phyloP scores from a whole-genome alignment of 1,140 invertebrate species.

The Mamestra configurata region DNA sequence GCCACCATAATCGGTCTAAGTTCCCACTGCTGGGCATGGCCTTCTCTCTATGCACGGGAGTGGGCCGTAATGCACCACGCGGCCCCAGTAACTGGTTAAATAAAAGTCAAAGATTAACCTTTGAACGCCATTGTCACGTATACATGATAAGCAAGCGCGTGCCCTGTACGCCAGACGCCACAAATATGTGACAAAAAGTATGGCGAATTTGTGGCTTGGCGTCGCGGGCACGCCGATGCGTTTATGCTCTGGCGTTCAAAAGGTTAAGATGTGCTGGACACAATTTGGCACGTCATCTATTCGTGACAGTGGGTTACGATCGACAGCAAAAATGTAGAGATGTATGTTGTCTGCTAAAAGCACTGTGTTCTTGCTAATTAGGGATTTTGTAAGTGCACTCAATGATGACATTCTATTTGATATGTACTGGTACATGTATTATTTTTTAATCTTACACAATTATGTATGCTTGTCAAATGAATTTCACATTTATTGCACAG shows the following conservation, averaged over 20 bases:
- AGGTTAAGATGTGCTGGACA: not conserved
- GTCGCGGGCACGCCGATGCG: too few species aligned
- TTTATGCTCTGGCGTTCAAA: too few species aligned
- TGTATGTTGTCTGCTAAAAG: not conserved
- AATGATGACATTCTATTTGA: conserved; percentile 25
- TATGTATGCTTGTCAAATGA: conserved; percentile 1
- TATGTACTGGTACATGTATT: not conserved
- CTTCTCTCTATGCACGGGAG: not conserved
- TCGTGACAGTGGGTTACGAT: not conserved
- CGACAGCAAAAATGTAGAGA: not conserved
- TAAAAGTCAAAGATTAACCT: too few species aligned
- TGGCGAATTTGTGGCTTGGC: too few species aligned
- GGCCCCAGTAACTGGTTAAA: too few species aligned
- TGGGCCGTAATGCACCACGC: not conserved
- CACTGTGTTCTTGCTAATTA: conserved; percentile 39
- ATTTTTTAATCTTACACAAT: not conserved
- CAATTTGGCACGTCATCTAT: not conserved
- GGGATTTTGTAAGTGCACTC: conserved; percentile 23
- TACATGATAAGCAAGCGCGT: too few species aligned
- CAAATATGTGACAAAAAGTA: too few species aligned
- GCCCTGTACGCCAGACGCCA: too few species aligned
- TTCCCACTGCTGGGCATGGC: too few species aligned
- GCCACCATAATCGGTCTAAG: not conserved
- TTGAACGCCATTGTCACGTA: too few species aligned
- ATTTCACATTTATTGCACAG: conserved; percentile 53